Conservation (phyloP, 2,888 invertebrate species). For the Erebia ligea region DNA sequence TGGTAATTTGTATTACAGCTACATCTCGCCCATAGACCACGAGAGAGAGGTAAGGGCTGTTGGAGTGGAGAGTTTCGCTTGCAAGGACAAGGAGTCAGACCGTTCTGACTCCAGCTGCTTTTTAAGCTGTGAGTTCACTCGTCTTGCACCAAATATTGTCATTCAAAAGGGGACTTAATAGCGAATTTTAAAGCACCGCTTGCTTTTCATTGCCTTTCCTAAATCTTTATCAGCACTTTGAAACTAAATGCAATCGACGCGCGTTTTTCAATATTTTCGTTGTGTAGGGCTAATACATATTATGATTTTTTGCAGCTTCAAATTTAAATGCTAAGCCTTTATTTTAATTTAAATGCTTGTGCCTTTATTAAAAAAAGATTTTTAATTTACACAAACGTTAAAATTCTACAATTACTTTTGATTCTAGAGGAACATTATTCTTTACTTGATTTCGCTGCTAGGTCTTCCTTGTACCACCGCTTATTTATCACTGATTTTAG, state of each 20-base stretch:
- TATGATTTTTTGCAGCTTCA: no score
- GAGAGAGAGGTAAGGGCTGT: constrained; percentile 67
- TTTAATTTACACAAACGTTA: no score
- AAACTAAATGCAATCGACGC: no score
- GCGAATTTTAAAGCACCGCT: background rate
- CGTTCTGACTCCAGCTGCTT: constrained; percentile 80
- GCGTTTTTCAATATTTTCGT: no score
- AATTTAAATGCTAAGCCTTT: no score
- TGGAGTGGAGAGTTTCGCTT: constrained; percentile 58
- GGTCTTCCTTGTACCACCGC: constrained; percentile 21
- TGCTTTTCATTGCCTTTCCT: background rate
- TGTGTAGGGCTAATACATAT: no score
- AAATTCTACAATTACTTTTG: background rate
- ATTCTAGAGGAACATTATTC: background rate
- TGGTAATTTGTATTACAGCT: constrained; percentile 53
- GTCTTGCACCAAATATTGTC: constrained; percentile 29
- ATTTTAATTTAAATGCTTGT: no score
- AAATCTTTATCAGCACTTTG: background rate
- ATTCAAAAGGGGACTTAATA: constrained; percentile 17
- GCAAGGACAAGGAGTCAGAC: constrained; percentile 71
- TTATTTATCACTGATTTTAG: constrained; percentile 4
- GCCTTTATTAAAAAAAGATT: no score
- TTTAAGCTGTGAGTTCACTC: constrained; percentile 76
- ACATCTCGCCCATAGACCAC: constrained; percentile 76
- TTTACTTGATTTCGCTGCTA: constrained; percentile 4